Evolutionary conservation across 2,797 vertebrate genomes (phyloP), one percentile per base, ranked within the genome.

Genomic region (Siniperca scherzeri): DNA sequence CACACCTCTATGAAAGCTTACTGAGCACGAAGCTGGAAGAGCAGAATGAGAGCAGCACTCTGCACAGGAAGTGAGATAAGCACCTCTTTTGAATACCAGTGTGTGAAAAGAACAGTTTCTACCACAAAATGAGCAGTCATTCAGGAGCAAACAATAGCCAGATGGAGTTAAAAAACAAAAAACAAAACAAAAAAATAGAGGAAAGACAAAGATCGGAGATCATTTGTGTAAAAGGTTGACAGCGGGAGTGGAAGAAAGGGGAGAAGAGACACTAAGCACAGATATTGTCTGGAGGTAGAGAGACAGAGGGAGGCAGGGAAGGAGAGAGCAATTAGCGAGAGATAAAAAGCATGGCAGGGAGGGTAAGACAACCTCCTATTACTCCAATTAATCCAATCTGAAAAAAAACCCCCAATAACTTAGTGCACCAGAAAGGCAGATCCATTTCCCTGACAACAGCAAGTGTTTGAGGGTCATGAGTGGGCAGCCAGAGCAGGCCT

Each of bases 341-440:
- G 88, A 93, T 88, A 87, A 93, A 91, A 91, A 90, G 87, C 86
- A 73, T 90, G 81, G 80, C 83, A 78, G 83, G 67, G 69, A 91
- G 88, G 81, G 84, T 71, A 82, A 87, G 87, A 93, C 93, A 94
- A 89, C 93, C 86, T 89, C 82, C 88, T 84, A 93, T 93, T 95
- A 92, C 81, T 90, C 83, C 91, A 93, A 93, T 95, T 93, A 95
- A 94, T 94, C 90, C 88, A 92, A 92, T 92, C 93, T 82, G 30
- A 44, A 55, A 77, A 69, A 70, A 70, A 3, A 3, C 30, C 30
- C 30, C 30, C 30, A 30, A 30, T 30, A 78, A 91, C 38, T 78
- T 74, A 85, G 84, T 52, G 12, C 81, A 89, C 66, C 79, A 85
- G 87, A 87, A 89, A 85, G 30, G 76, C 79, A 79, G 85, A 91